Evolutionary conservation across 1,140 invertebrate genomes (phyloP), one percentile per base, ranked within the genome.

Genomic region (Neuroterus valhalla): DNA sequence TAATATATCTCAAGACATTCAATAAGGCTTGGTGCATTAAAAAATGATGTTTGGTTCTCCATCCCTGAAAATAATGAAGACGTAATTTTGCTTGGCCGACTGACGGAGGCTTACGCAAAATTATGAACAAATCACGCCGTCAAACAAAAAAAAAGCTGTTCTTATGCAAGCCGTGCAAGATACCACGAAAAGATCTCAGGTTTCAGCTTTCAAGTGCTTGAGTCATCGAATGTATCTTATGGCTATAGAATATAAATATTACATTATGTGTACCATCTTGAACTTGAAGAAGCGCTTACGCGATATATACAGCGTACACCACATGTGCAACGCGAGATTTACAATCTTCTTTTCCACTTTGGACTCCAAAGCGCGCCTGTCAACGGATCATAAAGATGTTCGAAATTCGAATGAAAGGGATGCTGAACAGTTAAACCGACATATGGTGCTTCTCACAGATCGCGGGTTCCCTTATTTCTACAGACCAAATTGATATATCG

Each of bases 331-430:
- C 52, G 0, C 14, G 44, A 77, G 69, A 85, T 86, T 84, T 86
- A 86, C 79, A 76, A 78, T 71, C 72, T 74, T 26, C 68, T 72
- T 80, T 80, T 81, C 68, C 72, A 80, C 80, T 85, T 84, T 74
- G 74, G 75, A 74, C 73, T 70, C 79, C 79, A 85, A 85, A 87
- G 78, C 78, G 73, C 43, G 70, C 67, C 70, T 83, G 82, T 87
- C 86, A 83, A 70, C 85, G 78, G 77, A 74, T 86, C 82, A 75
- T 86, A 84, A 86, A 86, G 68, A 68, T 44, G 76, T 71, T 81
- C 69, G n/a, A 73, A 31, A 75, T 71, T 81, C 69, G n/a, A 73
- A 31, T n/a, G 44, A 72, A 78, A 80, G 46, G 45, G 72, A 69
- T 77, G 42, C 72, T 73, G 48, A 31, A 48, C 6, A 55, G n/a